Evolutionary conservation across 2,888 invertebrate genomes (phyloP).

Genomic region (Oscheius sp.): DNA sequence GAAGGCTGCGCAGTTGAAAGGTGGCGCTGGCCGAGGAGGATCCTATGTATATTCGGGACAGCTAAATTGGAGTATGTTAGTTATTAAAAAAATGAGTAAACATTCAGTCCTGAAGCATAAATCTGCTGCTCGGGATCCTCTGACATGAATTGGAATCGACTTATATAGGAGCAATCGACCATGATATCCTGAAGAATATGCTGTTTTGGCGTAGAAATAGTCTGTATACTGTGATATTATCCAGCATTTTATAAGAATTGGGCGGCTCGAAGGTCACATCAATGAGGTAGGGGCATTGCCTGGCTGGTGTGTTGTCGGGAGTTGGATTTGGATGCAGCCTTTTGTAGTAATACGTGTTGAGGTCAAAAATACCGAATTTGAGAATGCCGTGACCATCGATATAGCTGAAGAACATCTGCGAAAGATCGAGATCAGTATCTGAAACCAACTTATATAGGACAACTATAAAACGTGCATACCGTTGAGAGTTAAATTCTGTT

Average conservation of each 20-base stretch:
- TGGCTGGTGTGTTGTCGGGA: constrained; percentile 29
- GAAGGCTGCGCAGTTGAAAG: constrained; percentile 3
- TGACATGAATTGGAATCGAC: constrained; percentile 16
- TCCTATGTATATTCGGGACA: constrained; percentile 1
- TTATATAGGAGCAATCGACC: constrained; percentile 4
- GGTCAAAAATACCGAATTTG: constrained; percentile 28
- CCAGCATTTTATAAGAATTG: background rate
- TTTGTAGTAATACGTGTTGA: constrained; percentile 36
- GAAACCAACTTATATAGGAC: background rate
- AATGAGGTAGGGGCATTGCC: constrained; percentile 30
- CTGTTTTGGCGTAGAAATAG: too few species aligned
- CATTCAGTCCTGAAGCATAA: constrained; percentile 16
- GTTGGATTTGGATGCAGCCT: background rate
- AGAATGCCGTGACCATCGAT: background rate
- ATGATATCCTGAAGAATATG: constrained; percentile 15
- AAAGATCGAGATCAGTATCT: constrained; percentile 28
- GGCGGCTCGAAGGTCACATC: background rate
- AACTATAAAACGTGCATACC: background rate
- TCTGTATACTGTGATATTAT: background rate
- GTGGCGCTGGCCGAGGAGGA: background rate
- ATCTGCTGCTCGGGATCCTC: constrained; percentile 25
- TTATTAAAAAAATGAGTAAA: background rate
- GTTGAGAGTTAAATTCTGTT: background rate
- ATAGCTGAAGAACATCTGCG: constrained; percentile 20
- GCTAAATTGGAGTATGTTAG: background rate